phyloP scores from a whole-genome alignment of 2,888 invertebrate species.

The Drosophila ezoana region DNA sequence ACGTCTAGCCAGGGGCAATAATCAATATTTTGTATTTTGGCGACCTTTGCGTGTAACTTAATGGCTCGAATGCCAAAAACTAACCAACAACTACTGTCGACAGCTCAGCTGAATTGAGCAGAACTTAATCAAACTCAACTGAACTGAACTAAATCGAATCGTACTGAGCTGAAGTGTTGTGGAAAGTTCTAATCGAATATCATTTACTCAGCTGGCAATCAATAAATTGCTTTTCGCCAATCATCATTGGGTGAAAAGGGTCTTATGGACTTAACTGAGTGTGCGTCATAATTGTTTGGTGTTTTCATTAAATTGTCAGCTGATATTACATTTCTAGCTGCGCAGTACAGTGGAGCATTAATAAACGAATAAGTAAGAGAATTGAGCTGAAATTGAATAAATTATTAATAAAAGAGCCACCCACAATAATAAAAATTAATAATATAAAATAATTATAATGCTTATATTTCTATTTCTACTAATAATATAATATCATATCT shows the following conservation, averaged over 20 bases:
- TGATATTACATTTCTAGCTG: slow-evolving; percentile 12
- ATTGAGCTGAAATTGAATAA: no score
- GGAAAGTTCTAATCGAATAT: slow-evolving; percentile 30
- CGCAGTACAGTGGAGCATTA: neutral
- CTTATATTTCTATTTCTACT: no score
- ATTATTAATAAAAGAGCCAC: no score
- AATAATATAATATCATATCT: no score
- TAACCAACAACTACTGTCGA: slow-evolving; percentile 34
- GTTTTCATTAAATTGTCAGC: slow-evolving; percentile 46
- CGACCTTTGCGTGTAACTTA: slow-evolving; percentile 71
- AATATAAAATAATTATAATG: no score
- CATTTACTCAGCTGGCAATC: slow-evolving; percentile 58
- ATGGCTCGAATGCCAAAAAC: slow-evolving; percentile 53
- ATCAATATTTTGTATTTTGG: slow-evolving; percentile 65
- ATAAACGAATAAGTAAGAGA: neutral
- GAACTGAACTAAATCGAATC: slow-evolving; percentile 9
- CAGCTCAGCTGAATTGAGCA: slow-evolving; percentile 22
- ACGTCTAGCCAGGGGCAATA: slow-evolving; percentile 65
- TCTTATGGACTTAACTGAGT: slow-evolving; percentile 10
- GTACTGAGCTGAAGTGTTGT: slow-evolving; percentile 29
- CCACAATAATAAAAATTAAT: no score
- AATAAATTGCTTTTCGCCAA: slow-evolving; percentile 61
- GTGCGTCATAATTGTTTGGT: slow-evolving; percentile 54
- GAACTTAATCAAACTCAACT: slow-evolving; percentile 23
- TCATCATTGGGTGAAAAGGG: slow-evolving; percentile 26